phyloP scores from a whole-genome alignment of 2,113 vertebrate species.

The Stictonetta naevosa region DNA sequence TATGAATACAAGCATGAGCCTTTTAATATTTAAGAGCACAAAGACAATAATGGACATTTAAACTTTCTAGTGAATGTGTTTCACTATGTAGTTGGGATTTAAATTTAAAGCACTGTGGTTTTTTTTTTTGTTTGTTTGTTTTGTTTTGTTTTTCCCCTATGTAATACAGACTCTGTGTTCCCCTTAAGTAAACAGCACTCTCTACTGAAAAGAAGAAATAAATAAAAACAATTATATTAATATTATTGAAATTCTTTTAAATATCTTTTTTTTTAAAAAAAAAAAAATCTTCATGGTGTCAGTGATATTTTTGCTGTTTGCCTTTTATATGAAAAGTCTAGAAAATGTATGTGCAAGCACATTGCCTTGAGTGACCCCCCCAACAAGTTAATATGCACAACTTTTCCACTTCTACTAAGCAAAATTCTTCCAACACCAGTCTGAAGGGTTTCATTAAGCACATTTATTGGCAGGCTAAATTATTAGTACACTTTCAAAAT shows the following conservation, averaged over 20 bases:
- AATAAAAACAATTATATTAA: neutral
- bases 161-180: neutral
- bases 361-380: slow-evolving; percentile 17
- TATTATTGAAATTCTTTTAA: neutral
- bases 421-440: slow-evolving; percentile 2
- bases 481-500: slow-evolving; percentile 17
- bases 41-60: neutral
- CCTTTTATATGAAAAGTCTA: neutral
- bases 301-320: neutral
- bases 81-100: neutral
- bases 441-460: slow-evolving; percentile 58
- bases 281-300: neutral
- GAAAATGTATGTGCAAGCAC: neutral
- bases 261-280: neutral
- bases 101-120: neutral
- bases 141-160: no score
- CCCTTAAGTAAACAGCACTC: neutral
- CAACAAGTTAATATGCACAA: neutral
- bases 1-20: neutral
- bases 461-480: slow-evolving; percentile 34
- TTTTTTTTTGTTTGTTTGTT: neutral
- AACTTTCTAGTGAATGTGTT: neutral
- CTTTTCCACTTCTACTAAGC: slow-evolving; percentile 47
- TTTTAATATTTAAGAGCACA: neutral
- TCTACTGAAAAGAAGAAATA: neutral